Evolutionary conservation across 2,797 vertebrate genomes (phyloP).

Genomic region (Urophycis tenuis): DNA sequence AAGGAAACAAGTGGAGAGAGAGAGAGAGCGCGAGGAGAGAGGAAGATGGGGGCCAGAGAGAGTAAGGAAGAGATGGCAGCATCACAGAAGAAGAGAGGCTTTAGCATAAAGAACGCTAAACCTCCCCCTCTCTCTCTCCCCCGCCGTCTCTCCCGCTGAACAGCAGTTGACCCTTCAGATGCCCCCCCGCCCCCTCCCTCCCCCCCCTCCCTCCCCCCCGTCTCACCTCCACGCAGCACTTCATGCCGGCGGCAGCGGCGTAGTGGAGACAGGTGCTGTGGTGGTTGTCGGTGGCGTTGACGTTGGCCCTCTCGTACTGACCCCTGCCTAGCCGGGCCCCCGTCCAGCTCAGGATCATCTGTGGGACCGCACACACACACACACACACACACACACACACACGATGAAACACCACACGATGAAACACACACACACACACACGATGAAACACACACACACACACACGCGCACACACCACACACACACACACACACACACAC

Average conservation of each 20-base stretch:
- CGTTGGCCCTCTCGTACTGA: conserved; percentile 90
- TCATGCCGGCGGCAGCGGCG: conserved; percentile 96
- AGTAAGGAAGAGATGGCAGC: background rate
- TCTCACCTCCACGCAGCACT: conserved; percentile 92
- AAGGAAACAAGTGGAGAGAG: no score
- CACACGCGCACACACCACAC: background rate
- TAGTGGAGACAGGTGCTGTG: conserved; percentile 96
- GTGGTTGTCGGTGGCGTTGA: conserved; percentile 94
- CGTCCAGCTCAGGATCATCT: conserved; percentile 97
- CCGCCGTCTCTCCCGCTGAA: conserved; percentile 71
- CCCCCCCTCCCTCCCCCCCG: background rate
- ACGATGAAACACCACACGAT: conserved; percentile 1
- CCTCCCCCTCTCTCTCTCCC: background rate
- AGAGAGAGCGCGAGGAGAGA: background rate
- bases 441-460: background rate
- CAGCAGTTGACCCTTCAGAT: conserved; percentile 71
- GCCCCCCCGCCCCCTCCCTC: background rate
- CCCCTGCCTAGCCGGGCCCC: conserved; percentile 94
- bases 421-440: background rate
- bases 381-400: conserved; percentile 3
- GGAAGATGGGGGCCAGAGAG: background rate
- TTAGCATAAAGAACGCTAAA: background rate
- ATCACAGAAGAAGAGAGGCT: background rate
- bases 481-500: conserved; percentile 1
- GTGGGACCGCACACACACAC: conserved; percentile 37